Percentiles rank a stretch among this genome's conserved stretches.
Evolutionary conservation across 1,140 invertebrate genomes (phyloP).

Genomic region (Physella acuta): DNA sequence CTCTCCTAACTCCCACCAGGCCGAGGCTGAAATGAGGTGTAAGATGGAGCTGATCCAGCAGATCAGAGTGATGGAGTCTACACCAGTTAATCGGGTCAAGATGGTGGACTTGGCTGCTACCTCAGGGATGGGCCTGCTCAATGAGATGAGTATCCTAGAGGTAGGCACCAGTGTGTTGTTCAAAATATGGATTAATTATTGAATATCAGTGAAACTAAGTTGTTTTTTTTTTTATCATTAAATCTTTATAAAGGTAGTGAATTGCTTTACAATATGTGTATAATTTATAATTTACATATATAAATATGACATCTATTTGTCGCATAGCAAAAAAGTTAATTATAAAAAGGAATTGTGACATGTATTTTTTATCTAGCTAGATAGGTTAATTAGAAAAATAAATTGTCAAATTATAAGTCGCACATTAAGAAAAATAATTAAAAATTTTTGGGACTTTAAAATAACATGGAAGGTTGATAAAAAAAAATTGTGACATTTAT

Average conservation of each 20-base stretch:
- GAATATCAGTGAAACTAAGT: no score
- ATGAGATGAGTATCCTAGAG: constrained; percentile 61
- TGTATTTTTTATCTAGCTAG: no score
- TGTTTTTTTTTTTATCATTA: not conserved
- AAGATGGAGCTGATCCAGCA: constrained; percentile 59
- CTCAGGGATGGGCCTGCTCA: constrained; percentile 53
- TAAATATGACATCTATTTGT: no score
- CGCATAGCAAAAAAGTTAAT: no score
- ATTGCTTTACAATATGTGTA: not conserved
- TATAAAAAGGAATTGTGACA: no score
- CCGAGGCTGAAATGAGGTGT: constrained; percentile 57
- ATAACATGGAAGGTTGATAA: no score
- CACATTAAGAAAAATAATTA: no score
- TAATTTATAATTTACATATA: no score
- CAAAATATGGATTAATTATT: not conserved
- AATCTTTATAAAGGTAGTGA: not conserved
- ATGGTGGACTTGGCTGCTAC: constrained; percentile 56
- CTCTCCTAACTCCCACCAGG: no score
- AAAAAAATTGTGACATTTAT: not conserved
- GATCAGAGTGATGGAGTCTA: constrained; percentile 58
- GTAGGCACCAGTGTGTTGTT: constrained; percentile 33
- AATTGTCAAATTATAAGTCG: no score
- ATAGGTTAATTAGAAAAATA: no score
- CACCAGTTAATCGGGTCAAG: constrained; percentile 50
- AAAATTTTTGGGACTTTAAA: no score